A percentile compares a stretch with the other conserved stretches of the same genome.
These are phyloP conservation scores for Eremophila alpestris DNA, from an alignment of 2,797 vertebrate species.

Conservation along the genomic window DNA sequence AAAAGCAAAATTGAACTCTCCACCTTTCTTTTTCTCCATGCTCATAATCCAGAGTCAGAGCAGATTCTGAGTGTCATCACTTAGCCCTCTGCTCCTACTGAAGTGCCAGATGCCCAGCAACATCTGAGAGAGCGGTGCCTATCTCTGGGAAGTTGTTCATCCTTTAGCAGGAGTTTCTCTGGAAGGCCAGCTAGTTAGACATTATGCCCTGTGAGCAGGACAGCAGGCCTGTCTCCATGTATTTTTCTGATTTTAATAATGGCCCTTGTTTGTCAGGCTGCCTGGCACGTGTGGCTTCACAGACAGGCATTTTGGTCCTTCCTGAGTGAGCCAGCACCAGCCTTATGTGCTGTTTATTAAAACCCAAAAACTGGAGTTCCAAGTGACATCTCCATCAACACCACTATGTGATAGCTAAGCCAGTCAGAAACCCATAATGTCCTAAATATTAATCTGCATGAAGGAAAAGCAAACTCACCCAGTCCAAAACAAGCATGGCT, in stretches of 20 bases:
- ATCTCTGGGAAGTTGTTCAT: background rate
- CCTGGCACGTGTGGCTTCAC: fast-evolving
- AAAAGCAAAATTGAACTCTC: background rate
- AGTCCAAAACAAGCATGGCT: background rate
- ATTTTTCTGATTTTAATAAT: background rate
- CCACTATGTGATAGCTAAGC: background rate
- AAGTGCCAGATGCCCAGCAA: background rate
- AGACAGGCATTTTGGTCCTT: background rate
- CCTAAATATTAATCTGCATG: background rate
- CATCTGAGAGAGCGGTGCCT: background rate
- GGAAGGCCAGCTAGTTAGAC: background rate
- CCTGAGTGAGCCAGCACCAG: background rate
- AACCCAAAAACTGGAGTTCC: background rate
- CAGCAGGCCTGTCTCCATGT: background rate
- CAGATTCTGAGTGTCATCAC: background rate
- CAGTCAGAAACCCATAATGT: background rate
- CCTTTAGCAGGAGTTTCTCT: background rate
- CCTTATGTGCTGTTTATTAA: background rate
- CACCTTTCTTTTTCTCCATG: background rate
- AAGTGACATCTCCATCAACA: background rate
- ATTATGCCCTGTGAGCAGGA: background rate
- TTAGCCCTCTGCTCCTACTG: background rate
- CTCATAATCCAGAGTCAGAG: background rate
- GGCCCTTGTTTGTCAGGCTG: background rate
- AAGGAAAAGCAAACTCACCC: background rate